Percentiles rank a stretch among this genome's conserved stretches.
phyloP scores from a whole-genome alignment of 37 sponge, comb jelly and placozoan genomes.

The Aplysina aerophoba region DNA sequence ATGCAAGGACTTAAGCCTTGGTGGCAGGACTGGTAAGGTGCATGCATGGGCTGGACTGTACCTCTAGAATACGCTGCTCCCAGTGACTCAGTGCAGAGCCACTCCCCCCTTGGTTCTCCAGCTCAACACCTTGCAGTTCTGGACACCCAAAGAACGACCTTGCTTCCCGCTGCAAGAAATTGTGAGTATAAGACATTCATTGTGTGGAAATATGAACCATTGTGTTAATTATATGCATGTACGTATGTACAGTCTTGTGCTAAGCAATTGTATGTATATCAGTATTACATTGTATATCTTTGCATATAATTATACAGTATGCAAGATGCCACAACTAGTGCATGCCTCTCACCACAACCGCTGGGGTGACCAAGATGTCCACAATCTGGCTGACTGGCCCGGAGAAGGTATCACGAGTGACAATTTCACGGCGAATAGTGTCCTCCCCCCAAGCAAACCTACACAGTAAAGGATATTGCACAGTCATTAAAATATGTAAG shows the following conservation, averaged over 20 bases:
- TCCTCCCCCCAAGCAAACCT: too few relatives aligned
- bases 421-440: too few relatives aligned
- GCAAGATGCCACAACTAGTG: neutral
- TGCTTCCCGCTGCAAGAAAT: conserved; percentile 50
- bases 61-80: conserved; percentile 79
- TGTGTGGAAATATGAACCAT: too few relatives aligned
- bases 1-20: too few relatives aligned
- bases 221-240: too few relatives aligned
- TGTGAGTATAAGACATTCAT: neutral
- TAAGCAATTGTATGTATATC: too few relatives aligned
- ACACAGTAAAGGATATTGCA: too few relatives aligned
- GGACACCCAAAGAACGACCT: conserved; percentile 65
- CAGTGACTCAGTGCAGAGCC: conserved; percentile 73
- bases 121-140: conserved; percentile 64
- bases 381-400: conserved; percentile 43
- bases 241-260: too few relatives aligned
- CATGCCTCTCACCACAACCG: conserved; percentile 52
- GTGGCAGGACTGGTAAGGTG: too few relatives aligned
- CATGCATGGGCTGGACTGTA: neutral
- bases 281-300: too few relatives aligned
- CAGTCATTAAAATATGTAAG: too few relatives aligned
- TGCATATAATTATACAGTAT: too few relatives aligned
- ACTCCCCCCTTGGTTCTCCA: conserved; percentile 81
- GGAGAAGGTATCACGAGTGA: neutral
- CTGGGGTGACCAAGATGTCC: conserved; percentile 49